phyloP scores from a whole-genome alignment of 2,797 vertebrate species.

The Pangasius djambal region DNA sequence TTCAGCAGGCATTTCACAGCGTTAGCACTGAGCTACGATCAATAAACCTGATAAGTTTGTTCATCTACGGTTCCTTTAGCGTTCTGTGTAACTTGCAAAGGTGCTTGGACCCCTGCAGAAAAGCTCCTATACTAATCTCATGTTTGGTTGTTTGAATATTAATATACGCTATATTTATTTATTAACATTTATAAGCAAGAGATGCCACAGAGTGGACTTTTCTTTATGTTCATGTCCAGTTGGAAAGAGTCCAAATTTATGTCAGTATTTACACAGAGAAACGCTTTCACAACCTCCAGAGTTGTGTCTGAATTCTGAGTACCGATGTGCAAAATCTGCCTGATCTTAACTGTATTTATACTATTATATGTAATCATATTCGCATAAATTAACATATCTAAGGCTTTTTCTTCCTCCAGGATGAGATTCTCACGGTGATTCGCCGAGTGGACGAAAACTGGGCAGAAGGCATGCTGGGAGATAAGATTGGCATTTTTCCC shows the following conservation, averaged over 20 bases:
- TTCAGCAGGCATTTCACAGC: neutral
- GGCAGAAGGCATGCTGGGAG: conserved; percentile 99
- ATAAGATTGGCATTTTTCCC: conserved; percentile 98
- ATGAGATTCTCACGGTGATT: conserved; percentile 97
- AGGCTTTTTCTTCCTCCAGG: conserved; percentile 71
- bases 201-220: neutral
- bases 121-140: neutral
- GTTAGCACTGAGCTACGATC: neutral
- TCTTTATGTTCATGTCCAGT: neutral
- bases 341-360: neutral
- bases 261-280: too few relatives aligned
- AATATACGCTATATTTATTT: neutral
- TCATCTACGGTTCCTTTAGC: neutral
- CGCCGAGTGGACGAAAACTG: conserved; percentile 98
- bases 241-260: neutral
- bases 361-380: too few relatives aligned
- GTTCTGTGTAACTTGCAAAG: neutral
- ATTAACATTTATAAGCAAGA: neutral
- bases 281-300: too few relatives aligned
- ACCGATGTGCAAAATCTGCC: too few relatives aligned
- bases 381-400: neutral
- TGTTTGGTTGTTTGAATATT: neutral
- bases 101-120: neutral
- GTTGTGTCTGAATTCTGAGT: too few relatives aligned
- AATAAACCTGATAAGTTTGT: neutral